Base-by-base conservation (phyloP, 2,113 vertebrate genomes). In the Typhlomys cinereus region DNA sequence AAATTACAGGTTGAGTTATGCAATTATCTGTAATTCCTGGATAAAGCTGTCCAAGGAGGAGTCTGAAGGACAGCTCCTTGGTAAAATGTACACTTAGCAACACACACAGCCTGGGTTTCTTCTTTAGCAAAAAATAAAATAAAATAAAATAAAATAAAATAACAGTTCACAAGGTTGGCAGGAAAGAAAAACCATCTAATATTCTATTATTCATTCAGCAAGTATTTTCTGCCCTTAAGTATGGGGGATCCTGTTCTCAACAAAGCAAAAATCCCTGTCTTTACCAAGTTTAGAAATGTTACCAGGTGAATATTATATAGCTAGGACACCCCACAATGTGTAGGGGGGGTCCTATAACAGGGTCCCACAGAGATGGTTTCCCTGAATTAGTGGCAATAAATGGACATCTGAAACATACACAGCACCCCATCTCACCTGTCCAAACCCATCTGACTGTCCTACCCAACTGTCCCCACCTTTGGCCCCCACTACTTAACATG, bases 401-500 rank as follows among this genome's bases (percentile, higher is more conserved):
- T 34, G 17, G n/a, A 83, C 61, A 29, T 36, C 17, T 44, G 36
- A 25, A 46, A 20, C 1, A 13, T 2, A n/a, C n/a, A 57, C 9
- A 50, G 27, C 48, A 34, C 34, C 27, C 29, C 27, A 11, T 73
- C 85, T 27, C 27, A 9, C 3, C 13, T 2, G 0, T 1, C 39
- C 27, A n/a, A 1, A 4, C 10, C 18, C 39, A 6, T 5, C 27
- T 79, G 39, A 25, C 52, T 29, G 46, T 34, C 54, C 29, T 27
- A 7, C 21, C 23, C 52, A 5, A 3, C 20, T 11, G 4, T 17
- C 25, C 62, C 34, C 39, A 10, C 29, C 34, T 52, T 85, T 17
- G 15, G 46, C 21, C 48, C 6, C 23, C 57, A 54, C 70, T 46
- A 12, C 20, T 74, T 9, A 3, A 9, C 8, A 1, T 3, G 0